Base-by-base conservation (phyloP, 2,113 vertebrate genomes). In the Cinclus cinclus region DNA sequence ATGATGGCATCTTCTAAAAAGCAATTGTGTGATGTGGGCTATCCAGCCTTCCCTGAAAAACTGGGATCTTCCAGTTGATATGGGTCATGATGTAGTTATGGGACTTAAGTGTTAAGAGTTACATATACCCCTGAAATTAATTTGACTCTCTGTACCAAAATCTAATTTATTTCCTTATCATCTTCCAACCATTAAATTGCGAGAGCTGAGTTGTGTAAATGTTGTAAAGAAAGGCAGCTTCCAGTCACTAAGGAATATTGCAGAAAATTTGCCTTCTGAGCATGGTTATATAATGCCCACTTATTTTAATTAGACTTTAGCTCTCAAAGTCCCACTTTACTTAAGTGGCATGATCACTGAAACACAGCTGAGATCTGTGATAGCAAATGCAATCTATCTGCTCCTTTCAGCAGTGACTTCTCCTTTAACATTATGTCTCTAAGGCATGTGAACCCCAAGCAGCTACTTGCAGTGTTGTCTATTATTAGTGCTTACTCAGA, bases 221-320 rank as follows among this genome's bases (percentile, higher is more conserved):
- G 56, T 28, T 92, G 80, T 93, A 81, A 80, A 90, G 79, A 86
- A 95, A 78, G 56, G 20, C 82, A 92, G 53, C 47, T 96, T 44
- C 63, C 62, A 70, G 24, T 91, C 92, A 90, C 90, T 78, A 60
- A 81, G 93, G 94, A 89, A 92, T 90, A 88, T 71, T 88, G 76
- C 60, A 95, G 90, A 92, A 95, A 95, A 88, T 71, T 87, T 94
- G 76, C 76, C 93, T 92, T 93, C 77, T 3, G 18, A 94, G 90
- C 85, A 58, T 46, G 37, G 79, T 95, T 97, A 94, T 82, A 17
- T 92, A 96, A 96, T 0, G 1, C 73, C 73, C n/a, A 71, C 79
- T 93, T 92, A 92, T 90, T 97, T 95, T 96, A 94, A 93, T 96
- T 90, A 90, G 92, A 90, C 73, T 96, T 93, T 81, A 89, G 83